Base-by-base conservation (phyloP, 2,888 invertebrate species). In the Hydropsyche betteni region DNA sequence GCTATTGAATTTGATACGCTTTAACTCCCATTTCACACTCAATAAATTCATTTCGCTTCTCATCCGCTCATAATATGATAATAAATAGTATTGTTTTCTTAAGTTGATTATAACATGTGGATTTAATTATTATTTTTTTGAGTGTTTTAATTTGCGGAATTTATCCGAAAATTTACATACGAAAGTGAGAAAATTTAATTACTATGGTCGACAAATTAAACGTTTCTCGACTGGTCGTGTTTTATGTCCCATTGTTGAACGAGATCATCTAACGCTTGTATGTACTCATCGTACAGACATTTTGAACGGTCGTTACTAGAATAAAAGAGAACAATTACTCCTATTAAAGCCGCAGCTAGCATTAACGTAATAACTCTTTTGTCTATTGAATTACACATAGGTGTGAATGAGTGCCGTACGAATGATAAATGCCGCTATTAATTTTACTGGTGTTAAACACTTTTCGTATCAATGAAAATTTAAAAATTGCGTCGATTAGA, bases 311-410 rank as follows among this genome's bases (percentile, higher is more conserved):
- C 58, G 58, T 58, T 44, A 10, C 58, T 24, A 16, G 24, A 58
- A 14, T 58, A 16, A 58, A 58, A 58, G 58, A 58, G 58, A 58
- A 58, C 58, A 58, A 58, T 58, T 58, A 58, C 58, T 3, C 58
- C 58, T 58, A 58, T 58, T 58, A 58, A 58, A 24, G 16, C 58
- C 24, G 24, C 8, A 24, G 58, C 58, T 14, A 44, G 44, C 44
- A 44, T 44, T 58, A 58, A 58, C 16, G 58, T 58, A 58, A 58
- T 58, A 58, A 58, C 58, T 58, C 58, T 58, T 58, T 58, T 58
- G 58, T 58, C 58, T 24, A 16, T 58, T 58, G 24, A 58, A 58
- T 58, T 58, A 16, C 58, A 44, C 24, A 58, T 16, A 58, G 58
- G 58, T 58, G 58, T 58, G 58, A 58, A 58, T 58, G 16, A 58